phyloP scores from a whole-genome alignment of 2,113 vertebrate genomes.

The Glaucomys volans region DNA sequence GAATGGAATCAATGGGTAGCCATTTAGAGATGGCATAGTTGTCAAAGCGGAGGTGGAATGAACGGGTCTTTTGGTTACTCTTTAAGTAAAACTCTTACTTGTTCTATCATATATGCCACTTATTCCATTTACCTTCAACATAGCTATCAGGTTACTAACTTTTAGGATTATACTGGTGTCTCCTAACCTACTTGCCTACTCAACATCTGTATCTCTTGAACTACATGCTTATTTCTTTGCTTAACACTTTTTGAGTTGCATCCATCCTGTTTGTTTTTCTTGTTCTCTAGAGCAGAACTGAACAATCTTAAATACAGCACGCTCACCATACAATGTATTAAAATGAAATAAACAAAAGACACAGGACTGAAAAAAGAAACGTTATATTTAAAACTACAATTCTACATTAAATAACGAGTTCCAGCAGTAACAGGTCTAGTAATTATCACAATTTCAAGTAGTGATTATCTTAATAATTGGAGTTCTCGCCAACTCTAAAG shows the following conservation, averaged over 20 bases:
- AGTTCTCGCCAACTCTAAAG: neutral
- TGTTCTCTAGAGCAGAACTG: neutral
- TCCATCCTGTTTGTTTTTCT: neutral
- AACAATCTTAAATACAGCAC: neutral
- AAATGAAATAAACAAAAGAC: neutral
- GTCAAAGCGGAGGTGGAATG: neutral
- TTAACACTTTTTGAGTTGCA: neutral
- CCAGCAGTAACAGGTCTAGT: neutral
- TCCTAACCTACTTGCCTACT: neutral
- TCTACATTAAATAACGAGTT: neutral
- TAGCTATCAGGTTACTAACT: neutral
- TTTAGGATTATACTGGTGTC: neutral
- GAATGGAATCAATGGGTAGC: neutral
- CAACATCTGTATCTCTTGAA: neutral
- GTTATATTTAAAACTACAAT: neutral
- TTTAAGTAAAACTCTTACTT: slow-evolving; percentile 8
- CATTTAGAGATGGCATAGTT: neutral
- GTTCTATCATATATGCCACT: neutral
- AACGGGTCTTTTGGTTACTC: neutral
- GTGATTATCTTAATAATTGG: neutral
- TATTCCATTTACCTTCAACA: neutral
- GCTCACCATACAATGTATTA: neutral
- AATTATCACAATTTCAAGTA: neutral
- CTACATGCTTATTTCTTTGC: neutral
- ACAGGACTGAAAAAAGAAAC: neutral